phyloP scores from a whole-genome alignment of 2,113 vertebrate genomes.

The Etheostoma spectabile region DNA sequence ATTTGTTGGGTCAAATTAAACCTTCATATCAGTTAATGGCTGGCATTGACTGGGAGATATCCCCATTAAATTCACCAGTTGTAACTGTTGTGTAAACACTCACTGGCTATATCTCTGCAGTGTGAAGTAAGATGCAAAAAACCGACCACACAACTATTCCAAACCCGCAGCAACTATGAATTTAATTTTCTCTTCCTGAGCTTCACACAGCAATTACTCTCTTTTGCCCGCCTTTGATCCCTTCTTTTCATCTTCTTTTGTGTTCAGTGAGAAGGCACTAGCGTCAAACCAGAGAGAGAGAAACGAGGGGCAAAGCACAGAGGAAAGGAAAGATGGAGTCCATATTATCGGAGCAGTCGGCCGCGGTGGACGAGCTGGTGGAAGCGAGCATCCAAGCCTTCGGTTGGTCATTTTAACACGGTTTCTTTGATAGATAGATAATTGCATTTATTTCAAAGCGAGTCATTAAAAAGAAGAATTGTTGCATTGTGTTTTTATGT shows the following conservation, averaged over 20 bases:
- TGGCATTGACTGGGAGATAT: neutral
- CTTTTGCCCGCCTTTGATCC: constrained; percentile 25
- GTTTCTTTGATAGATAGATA: neutral
- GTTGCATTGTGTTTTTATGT: neutral
- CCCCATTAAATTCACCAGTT: neutral
- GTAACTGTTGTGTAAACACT: neutral
- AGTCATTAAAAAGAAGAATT: neutral
- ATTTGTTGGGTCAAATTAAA: neutral
- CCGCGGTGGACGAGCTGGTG: constrained; percentile 89
- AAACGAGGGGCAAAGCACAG: constrained; percentile 4
- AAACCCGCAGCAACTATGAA: neutral
- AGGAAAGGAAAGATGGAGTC: constrained; percentile 77
- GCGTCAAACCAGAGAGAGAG: constrained; percentile 11
- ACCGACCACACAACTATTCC: constrained; percentile 29
- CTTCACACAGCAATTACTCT: constrained; percentile 13
- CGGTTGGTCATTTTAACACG: constrained; percentile 78
- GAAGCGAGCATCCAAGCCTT: constrained; percentile 89
- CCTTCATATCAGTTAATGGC: neutral
- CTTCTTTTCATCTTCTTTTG: constrained; percentile 10
- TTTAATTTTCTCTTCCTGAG: constrained; percentile 7
- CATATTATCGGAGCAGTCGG: constrained; percentile 84
- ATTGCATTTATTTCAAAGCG: neutral
- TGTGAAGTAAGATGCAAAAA: neutral
- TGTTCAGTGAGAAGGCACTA: constrained; percentile 23
- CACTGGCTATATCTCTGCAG: neutral